Conservation (phyloP, 2,797 vertebrate species). For the Sebastes cheni region DNA sequence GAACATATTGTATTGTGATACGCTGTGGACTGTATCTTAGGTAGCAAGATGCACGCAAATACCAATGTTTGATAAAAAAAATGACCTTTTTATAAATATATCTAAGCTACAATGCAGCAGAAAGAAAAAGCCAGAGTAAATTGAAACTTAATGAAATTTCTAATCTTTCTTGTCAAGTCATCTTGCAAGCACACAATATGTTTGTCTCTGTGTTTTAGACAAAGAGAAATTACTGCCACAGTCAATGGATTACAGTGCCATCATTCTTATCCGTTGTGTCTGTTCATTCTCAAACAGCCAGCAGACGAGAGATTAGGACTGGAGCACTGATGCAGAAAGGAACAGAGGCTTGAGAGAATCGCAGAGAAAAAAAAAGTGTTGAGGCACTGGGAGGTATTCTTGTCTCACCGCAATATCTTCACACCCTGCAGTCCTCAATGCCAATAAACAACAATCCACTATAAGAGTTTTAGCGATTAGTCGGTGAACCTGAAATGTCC, state of each 20-base stretch:
- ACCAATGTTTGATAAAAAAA: slow-evolving; percentile 8
- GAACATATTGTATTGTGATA: neutral
- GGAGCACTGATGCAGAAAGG: slow-evolving; percentile 62
- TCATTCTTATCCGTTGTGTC: slow-evolving; percentile 57
- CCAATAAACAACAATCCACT: slow-evolving; percentile 51
- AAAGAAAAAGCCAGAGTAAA: slow-evolving; percentile 26
- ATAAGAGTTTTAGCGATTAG: slow-evolving; percentile 31
- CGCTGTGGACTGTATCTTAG: neutral
- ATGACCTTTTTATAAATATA: slow-evolving; percentile 30
- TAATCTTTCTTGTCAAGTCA: slow-evolving; percentile 55
- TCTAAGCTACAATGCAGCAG: neutral
- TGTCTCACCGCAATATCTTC: slow-evolving; percentile 66
- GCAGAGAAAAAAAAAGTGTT: slow-evolving; percentile 9
- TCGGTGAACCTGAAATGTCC: slow-evolving; percentile 20
- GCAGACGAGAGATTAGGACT: slow-evolving; percentile 65
- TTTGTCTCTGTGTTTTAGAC: slow-evolving; percentile 50
- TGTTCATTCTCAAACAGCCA: slow-evolving; percentile 54
- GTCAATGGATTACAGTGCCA: slow-evolving; percentile 48
- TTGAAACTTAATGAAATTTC: slow-evolving; percentile 65
- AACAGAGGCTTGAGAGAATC: slow-evolving; percentile 55
- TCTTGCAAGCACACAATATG: slow-evolving; percentile 36
- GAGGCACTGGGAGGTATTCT: slow-evolving; percentile 45
- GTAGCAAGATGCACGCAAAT: slow-evolving; percentile 4
- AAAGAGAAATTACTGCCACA: slow-evolving; percentile 57
- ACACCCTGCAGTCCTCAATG: slow-evolving; percentile 42